These are phyloP conservation scores for Ectropis crepuscularia DNA, from an alignment of 2,888 invertebrate species.

Conservation along the genomic window DNA sequence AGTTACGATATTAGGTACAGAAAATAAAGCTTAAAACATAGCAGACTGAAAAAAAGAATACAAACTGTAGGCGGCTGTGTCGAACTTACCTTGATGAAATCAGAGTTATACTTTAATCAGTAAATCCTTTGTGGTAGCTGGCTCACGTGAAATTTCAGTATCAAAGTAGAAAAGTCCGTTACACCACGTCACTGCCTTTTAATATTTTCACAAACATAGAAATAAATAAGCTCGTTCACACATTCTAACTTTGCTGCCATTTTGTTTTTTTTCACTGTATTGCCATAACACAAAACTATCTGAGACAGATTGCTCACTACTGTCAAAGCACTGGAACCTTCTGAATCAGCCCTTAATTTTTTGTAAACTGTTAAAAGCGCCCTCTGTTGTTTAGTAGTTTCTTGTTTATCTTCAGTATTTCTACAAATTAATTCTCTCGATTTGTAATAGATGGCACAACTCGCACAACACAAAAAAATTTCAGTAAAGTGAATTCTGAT, in stretches of 20 bases:
- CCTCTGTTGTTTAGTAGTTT: neutral
- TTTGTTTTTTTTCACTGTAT: slow-evolving; percentile 63
- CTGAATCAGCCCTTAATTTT: neutral
- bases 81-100: slow-evolving; percentile 65
- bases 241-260: slow-evolving; percentile 66
- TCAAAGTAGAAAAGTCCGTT: slow-evolving; percentile 64
- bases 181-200: slow-evolving; percentile 75
- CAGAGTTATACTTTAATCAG: slow-evolving; percentile 19
- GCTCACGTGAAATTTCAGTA: slow-evolving; percentile 36
- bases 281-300: slow-evolving; percentile 42
- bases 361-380: neutral
- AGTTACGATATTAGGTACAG: slow-evolving; percentile 41
- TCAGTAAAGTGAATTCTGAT: too few species aligned
- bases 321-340: neutral
- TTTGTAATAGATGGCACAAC: neutral
- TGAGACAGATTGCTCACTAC: neutral
- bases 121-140: slow-evolving; percentile 8
- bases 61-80: slow-evolving; percentile 70
- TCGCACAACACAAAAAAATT: neutral
- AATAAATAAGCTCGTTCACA: slow-evolving; percentile 53
- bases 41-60: slow-evolving; percentile 63
- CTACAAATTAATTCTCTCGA: neutral
- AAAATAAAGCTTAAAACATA: slow-evolving; percentile 62
- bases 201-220: slow-evolving; percentile 60
- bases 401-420: neutral